Base-by-base conservation (phyloP, 2,797 vertebrate species). In the Oreonectes daqikongensis region DNA sequence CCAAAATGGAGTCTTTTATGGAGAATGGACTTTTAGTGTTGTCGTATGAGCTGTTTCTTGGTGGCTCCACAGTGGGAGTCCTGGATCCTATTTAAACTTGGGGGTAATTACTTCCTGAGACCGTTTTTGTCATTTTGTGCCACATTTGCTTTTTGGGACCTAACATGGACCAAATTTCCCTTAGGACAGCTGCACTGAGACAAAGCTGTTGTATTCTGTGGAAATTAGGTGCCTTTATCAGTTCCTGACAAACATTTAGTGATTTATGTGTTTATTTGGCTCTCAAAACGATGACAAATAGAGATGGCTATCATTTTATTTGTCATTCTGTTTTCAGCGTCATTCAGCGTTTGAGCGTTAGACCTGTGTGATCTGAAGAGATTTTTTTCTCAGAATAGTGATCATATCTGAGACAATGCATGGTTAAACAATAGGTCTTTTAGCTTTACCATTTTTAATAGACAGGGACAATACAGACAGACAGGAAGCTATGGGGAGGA, bases 131-230 rank as follows among this genome's bases (percentile, higher is more conserved):
- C 35, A 57, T 9, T 67, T 67, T 15, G 46, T 46, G 12, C 38
- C 20, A 69, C 38, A 68, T 68, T 76, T 59, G 40, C 40, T 68
- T 53, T 48, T 68, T 48, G 53, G 42, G 53, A 66, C 48, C 9
- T 7, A 75, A 55, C 40, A 35, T 76, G 42, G 66, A 40, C 40
- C 28, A 60, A 22, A 24, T 59, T 67, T 40, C 38, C 26, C 40
- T 48, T 35, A 35, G 28, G 53, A 67, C 24, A 55, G 53, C 17
- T 40, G 59, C 71, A 30, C 18, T 50, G 44, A 72, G 30, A 55
- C 52, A 59, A 44, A 53, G 22, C 20, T 40, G 17, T 53, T 10
- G 55, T 52, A 40, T 26, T 70, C 8, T 44, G 4, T 35, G 12
- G 18, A 35, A 35, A 22, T 72, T 8, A 59, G 17, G 5, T 55